These are phyloP conservation scores for Acrobasis repandana DNA, from an alignment of 2,888 invertebrate genomes.

Conservation along the genomic window DNA sequence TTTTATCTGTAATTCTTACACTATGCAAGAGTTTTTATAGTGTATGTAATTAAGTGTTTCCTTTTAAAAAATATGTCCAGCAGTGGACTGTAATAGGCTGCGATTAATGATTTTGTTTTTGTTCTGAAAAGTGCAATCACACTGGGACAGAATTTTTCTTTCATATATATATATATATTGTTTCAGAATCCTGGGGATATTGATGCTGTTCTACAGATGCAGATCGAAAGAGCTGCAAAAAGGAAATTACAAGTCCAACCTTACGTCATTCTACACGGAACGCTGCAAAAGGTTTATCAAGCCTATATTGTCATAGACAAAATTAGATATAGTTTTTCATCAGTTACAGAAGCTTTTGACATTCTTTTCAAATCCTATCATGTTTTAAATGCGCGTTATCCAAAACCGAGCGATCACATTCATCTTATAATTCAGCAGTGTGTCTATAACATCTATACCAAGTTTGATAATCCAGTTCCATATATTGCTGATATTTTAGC, in stretches of 20 bases:
- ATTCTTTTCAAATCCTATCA: constrained; percentile 5
- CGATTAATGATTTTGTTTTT: too few relatives aligned
- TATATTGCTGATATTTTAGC: constrained; percentile 2
- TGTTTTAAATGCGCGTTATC: neutral
- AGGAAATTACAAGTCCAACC: neutral
- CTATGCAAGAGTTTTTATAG: too few relatives aligned
- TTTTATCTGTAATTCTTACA: too few relatives aligned
- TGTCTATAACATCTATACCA: neutral
- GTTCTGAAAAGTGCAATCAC: too few relatives aligned
- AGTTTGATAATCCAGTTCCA: constrained; percentile 1
- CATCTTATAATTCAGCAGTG: neutral
- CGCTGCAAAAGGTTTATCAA: neutral
- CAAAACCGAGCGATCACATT: neutral
- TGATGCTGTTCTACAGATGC: neutral
- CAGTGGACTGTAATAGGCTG: too few relatives aligned
- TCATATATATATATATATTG: too few relatives aligned
- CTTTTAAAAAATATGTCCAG: too few relatives aligned
- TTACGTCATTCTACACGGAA: neutral
- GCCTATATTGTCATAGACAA: neutral
- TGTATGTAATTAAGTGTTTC: too few relatives aligned
- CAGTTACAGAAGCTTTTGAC: neutral
- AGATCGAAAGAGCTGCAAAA: neutral
- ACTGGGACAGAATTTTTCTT: too few relatives aligned
- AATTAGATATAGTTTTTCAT: neutral
- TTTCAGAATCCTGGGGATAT: constrained; percentile 4